These are phyloP conservation scores for Caenorhabditis angaria DNA, from an alignment of 2,888 invertebrate genomes.

Conservation along the genomic window DNA sequence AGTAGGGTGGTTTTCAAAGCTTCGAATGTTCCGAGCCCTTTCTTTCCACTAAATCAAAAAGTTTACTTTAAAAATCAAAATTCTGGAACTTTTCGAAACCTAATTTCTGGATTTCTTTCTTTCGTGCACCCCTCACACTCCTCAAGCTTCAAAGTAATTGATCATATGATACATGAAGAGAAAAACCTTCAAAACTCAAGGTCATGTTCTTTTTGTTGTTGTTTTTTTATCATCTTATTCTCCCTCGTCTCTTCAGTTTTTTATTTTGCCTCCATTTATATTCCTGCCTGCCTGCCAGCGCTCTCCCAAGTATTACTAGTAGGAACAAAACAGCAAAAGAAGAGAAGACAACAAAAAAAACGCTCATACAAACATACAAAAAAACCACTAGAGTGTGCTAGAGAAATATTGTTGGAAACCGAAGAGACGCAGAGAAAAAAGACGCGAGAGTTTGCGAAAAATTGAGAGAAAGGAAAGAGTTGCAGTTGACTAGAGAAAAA, in stretches of 20 bases:
- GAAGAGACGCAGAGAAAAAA: constrained; percentile 30
- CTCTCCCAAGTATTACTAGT: constrained; percentile 2
- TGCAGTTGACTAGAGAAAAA: constrained; percentile 18
- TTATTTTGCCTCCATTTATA: neutral
- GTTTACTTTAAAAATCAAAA: no score
- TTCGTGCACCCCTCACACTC: no score
- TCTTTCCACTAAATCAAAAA: no score
- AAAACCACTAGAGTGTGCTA: neutral
- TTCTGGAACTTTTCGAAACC: no score
- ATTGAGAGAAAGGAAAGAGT: constrained; percentile 16
- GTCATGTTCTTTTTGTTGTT: no score
- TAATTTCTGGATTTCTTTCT: no score
- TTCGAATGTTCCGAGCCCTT: no score
- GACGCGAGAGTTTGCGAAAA: constrained; percentile 5
- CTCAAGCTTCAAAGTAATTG: no score
- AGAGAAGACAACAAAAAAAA: neutral
- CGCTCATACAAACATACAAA: constrained; percentile 1
- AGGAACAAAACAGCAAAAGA: no score
- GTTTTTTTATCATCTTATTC: neutral
- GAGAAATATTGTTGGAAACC: neutral
- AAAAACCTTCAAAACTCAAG: neutral
- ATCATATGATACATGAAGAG: neutral
- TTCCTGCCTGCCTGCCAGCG: neutral
- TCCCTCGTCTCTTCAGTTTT: neutral
- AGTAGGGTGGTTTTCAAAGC: no score